Percentiles rank a stretch among this genome's conserved stretches.
phyloP scores from a whole-genome alignment of 2,888 invertebrate genomes.

The Mechanitis messenoides region DNA sequence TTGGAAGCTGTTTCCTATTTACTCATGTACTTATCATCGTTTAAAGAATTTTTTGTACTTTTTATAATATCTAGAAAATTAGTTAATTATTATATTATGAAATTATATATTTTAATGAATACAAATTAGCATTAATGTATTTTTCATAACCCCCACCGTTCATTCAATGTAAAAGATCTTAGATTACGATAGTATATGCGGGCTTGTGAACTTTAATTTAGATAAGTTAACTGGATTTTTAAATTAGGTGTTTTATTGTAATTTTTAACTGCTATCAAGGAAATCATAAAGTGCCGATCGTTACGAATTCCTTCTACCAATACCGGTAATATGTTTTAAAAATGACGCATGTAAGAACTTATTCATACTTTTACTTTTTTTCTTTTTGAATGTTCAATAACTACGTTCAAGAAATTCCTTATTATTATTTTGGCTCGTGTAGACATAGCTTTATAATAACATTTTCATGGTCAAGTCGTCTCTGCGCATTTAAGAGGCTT shows the following conservation, averaged over 20 bases:
- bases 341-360: constrained; percentile 16
- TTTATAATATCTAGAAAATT: background rate
- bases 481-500: constrained; percentile 15
- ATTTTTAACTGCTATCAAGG: background rate
- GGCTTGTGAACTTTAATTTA: constrained; percentile 3
- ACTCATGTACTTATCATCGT: constrained; percentile 35
- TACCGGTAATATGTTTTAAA: constrained; percentile 16
- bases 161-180: background rate
- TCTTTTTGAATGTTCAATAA: background rate
- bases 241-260: background rate
- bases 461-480: constrained; percentile 5
- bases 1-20: constrained; percentile 71
- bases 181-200: constrained; percentile 1
- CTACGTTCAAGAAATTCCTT: background rate
- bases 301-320: constrained; percentile 8
- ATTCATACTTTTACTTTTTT: background rate
- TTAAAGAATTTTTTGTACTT: background rate
- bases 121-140: constrained; percentile 1
- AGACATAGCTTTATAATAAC: constrained; percentile 6
- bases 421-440: background rate
- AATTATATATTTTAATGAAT: background rate
- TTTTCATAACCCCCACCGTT: background rate
- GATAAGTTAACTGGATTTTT: background rate
- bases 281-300: background rate
- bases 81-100: background rate